These are phyloP conservation scores for Phrynosoma blainvillii DNA, from an alignment of 2,113 vertebrate genomes.

Conservation along the genomic window DNA sequence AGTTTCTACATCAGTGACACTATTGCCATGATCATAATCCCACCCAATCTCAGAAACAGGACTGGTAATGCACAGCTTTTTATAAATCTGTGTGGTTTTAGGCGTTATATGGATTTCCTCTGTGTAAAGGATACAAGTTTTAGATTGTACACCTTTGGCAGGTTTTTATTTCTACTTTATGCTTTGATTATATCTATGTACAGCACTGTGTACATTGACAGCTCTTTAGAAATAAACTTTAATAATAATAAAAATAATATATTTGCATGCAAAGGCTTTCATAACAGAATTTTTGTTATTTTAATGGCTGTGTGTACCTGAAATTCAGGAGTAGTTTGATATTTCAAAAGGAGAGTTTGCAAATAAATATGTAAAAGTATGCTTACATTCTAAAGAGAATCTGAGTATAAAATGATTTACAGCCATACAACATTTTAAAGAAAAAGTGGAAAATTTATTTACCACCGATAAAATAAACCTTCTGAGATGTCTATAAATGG, in stretches of 20 bases:
- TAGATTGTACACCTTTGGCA: no score
- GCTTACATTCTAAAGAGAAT: not conserved
- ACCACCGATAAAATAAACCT: slow-evolving; percentile 98
- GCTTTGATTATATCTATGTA: no score
- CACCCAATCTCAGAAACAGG: no score
- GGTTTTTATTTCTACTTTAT: no score
- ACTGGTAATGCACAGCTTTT: no score
- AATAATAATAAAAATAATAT: not conserved
- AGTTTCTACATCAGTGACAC: no score
- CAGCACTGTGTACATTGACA: no score
- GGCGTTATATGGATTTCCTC: no score
- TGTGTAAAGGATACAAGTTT: no score
- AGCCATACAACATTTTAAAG: not conserved
- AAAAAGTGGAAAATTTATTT: slow-evolving; percentile 51
- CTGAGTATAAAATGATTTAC: not conserved
- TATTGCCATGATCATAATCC: no score
- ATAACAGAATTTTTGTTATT: not conserved
- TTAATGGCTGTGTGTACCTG: not conserved
- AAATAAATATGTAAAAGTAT: not conserved
- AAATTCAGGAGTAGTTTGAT: not conserved
- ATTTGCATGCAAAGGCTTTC: not conserved
- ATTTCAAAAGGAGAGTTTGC: not conserved
- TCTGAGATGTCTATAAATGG: slow-evolving; percentile 94
- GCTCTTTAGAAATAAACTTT: no score
- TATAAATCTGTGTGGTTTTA: no score